Evolutionary conservation across 2,797 vertebrate species (phyloP).

Genomic region (Sylvia borin): DNA sequence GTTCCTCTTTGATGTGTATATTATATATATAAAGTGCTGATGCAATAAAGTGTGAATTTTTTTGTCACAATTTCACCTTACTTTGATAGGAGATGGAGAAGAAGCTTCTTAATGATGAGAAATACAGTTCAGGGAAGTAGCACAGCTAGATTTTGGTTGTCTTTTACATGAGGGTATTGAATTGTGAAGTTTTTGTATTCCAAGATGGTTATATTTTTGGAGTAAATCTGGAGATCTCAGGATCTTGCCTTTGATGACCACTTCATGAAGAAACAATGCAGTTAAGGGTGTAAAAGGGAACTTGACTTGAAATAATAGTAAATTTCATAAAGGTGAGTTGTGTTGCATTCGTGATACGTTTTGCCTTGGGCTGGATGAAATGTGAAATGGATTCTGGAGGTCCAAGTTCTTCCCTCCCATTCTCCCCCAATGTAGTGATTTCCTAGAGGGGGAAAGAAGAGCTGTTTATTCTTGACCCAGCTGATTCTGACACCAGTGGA

Average conservation of each 20-base stretch:
- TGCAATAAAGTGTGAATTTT: neutral
- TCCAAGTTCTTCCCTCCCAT: neutral
- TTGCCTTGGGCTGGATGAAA: neutral
- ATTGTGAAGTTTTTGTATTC: neutral
- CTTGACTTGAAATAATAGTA: neutral
- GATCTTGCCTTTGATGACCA: neutral
- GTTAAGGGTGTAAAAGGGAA: neutral
- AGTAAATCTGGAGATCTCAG: neutral
- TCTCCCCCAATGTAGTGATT: neutral
- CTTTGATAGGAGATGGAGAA: neutral
- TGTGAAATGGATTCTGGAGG: neutral
- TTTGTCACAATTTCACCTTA: neutral
- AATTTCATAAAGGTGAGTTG: neutral
- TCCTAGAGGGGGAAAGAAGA: rapidly evolving
- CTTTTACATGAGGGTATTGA: neutral
- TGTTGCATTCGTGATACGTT: rapidly evolving
- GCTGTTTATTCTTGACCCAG: neutral
- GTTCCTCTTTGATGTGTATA: neutral
- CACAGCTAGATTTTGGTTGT: neutral
- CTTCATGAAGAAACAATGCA: neutral
- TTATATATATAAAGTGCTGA: neutral
- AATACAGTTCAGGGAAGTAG: neutral
- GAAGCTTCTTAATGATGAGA: neutral
- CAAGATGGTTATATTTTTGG: neutral
- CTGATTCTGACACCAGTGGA: neutral